A percentile compares a stretch with the other conserved stretches of the same genome.
Evolutionary conservation across 2,797 vertebrate genomes (phyloP).

Genomic region (Tarsius wallacei): DNA sequence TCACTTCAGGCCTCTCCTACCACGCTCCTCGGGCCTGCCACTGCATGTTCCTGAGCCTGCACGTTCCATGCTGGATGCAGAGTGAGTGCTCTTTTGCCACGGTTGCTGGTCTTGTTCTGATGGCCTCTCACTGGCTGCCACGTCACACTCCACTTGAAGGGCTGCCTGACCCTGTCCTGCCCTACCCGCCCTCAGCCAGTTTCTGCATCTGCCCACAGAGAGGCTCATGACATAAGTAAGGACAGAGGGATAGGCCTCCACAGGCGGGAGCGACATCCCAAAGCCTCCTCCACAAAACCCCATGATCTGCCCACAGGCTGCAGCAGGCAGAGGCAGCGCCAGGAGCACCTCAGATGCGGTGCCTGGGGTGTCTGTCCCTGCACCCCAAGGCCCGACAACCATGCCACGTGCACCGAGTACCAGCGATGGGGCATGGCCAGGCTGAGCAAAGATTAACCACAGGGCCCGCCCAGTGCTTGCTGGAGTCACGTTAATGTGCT

Average conservation of each 20-base stretch:
- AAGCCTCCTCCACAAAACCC: background rate
- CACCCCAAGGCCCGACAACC: fast-evolving
- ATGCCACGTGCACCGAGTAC: fast-evolving
- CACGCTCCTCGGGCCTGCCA: background rate
- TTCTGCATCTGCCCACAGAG: background rate
- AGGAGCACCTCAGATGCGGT: too few relatives aligned
- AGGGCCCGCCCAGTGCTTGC: background rate
- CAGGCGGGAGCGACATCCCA: too few relatives aligned
- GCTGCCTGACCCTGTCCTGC: background rate
- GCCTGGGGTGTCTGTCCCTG: background rate
- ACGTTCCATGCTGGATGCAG: fast-evolving
- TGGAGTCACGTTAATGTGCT: conserved; percentile 29
- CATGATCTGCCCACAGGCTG: background rate
- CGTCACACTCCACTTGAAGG: background rate
- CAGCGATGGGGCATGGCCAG: fast-evolving
- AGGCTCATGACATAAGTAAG: background rate
- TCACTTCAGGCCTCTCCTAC: background rate
- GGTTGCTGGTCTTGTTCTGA: fast-evolving
- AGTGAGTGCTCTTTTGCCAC: background rate
- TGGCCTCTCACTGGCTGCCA: fast-evolving
- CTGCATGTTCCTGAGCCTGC: background rate
- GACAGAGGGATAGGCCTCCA: background rate
- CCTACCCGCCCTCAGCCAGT: background rate
- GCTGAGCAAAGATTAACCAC: background rate
- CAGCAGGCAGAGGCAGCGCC: fast-evolving